A percentile compares a stretch with the other conserved stretches of the same genome.
These are phyloP conservation scores for Baronia brevicornis DNA, from an alignment of 2,888 invertebrate genomes.

Conservation along the genomic window DNA sequence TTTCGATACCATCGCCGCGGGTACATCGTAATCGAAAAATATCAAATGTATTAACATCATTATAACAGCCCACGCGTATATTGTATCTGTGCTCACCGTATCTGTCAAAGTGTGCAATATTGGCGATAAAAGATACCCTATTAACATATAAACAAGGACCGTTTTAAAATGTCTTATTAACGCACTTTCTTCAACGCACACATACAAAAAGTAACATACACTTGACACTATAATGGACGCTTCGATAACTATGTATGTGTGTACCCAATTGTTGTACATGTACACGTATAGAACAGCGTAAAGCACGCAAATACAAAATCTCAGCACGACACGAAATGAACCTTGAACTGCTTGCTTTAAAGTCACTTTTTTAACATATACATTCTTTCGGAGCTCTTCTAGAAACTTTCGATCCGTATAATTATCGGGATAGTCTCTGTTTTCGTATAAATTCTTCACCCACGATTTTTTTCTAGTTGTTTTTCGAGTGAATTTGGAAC, in stretches of 20 bases:
- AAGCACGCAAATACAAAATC: constrained; percentile 84
- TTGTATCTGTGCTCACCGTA: constrained; percentile 97
- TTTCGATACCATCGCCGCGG: constrained; percentile 91
- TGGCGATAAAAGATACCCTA: constrained; percentile 93
- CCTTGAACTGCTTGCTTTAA: constrained; percentile 82
- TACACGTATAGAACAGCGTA: constrained; percentile 84
- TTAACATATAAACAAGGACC: constrained; percentile 85
- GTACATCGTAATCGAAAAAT: constrained; percentile 94
- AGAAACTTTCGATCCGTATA: constrained; percentile 93
- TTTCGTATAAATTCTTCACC: constrained; percentile 93
- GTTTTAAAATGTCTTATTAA: constrained; percentile 82
- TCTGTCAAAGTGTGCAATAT: constrained; percentile 95
- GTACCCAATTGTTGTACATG: constrained; percentile 80
- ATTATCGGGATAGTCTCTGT: constrained; percentile 91
- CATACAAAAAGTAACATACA: constrained; percentile 78
- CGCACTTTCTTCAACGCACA: constrained; percentile 40
- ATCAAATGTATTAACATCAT: constrained; percentile 92
- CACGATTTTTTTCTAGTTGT: constrained; percentile 72
- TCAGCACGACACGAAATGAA: constrained; percentile 85
- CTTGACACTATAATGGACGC: constrained; percentile 72
- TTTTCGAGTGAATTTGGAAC: constrained; percentile 38
- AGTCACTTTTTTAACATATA: constrained; percentile 84
- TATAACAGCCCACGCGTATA: constrained; percentile 92
- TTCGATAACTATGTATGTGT: constrained; percentile 79
- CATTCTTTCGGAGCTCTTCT: constrained; percentile 87